A percentile compares a stretch with the other conserved stretches of the same genome.
phyloP scores from a whole-genome alignment of 2,888 invertebrate genomes.

The Palloptera scutellata region DNA sequence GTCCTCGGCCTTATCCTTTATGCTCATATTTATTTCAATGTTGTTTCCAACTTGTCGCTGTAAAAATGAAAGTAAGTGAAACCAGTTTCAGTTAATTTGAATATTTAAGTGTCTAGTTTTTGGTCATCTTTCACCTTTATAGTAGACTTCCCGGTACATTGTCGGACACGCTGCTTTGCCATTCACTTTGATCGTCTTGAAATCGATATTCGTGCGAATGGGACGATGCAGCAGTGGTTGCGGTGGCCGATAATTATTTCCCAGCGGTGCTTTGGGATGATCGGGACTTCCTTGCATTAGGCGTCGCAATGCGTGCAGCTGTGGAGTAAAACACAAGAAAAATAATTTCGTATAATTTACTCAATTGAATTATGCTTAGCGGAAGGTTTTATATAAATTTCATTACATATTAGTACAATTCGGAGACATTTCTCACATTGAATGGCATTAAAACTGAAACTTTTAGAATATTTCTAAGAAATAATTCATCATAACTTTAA shows the following conservation, averaged over 20 bases:
- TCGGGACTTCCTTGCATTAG: constrained; percentile 89
- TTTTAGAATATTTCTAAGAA: no score
- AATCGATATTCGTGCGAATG: constrained; percentile 96
- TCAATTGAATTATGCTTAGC: neutral
- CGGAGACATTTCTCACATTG: neutral
- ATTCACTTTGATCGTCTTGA: constrained; percentile 78
- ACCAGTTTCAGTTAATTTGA: neutral
- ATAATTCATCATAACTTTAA: no score
- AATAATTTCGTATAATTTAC: neutral
- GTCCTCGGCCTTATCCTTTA: no score
- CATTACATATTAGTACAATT: neutral
- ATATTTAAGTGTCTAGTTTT: neutral
- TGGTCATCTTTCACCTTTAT: constrained; percentile 76
- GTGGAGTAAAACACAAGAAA: constrained; percentile 35
- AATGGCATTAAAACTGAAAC: no score
- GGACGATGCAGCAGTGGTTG: constrained; percentile 93
- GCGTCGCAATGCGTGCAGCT: constrained; percentile 83
- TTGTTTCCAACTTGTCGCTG: constrained; percentile 90
- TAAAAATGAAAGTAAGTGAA: constrained; percentile 43
- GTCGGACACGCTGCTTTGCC: constrained; percentile 88
- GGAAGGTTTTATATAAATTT: neutral
- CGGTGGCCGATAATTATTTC: constrained; percentile 94
- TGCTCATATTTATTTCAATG: constrained; percentile 65
- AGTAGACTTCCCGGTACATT: constrained; percentile 92
- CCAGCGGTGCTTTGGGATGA: constrained; percentile 88